Base-by-base conservation (phyloP, 2,888 invertebrate genomes). In the Parthenolecanium corni region DNA sequence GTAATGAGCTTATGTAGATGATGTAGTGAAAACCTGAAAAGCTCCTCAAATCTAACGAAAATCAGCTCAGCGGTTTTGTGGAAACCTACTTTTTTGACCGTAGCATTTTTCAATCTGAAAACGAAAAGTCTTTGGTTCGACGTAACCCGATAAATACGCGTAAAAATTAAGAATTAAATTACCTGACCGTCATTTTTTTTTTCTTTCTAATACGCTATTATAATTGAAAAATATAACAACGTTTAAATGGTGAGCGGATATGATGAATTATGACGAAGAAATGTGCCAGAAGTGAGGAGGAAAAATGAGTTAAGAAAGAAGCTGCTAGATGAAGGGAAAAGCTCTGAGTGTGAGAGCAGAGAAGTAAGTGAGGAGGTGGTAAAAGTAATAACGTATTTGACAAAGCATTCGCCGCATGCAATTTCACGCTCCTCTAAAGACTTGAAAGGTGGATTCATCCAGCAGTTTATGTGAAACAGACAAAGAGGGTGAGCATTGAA, bases 321-420 rank as follows among this genome's bases (percentile, higher is more conserved):
- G 31, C 9, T 31, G 9, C n/a, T 6, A 31, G 31, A 31, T 31
- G 9, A 9, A n/a, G n/a, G n/a, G n/a, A n/a, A n/a, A n/a, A n/a
- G n/a, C n/a, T n/a, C n/a, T n/a, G 31, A 31, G 31, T 31, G 9
- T 31, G 9, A 31, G 31, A 9, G 9, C 9, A 31, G 31, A 31
- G 31, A 31, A 31, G 31, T 31, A 31, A 31, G 31, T 31, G 31
- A 31, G 31, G 31, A 6, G 31, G n/a, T 25, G 49, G 47, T 49
- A 56, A 56, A 46, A 42, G 44, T 56, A 56, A 56, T 56, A 56
- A 58, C 58, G 58, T 31, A 47, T 58, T 58, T 38, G 47, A 58
- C 58, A 58, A 58, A 49, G 47, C 49, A 49, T 58, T 58, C 49
- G 58, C 58, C 58, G 58, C 58, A 49, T 58, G 58, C 58, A 58